Base-by-base conservation (phyloP, 2,888 invertebrate genomes). In the Achlya flavicornis region DNA sequence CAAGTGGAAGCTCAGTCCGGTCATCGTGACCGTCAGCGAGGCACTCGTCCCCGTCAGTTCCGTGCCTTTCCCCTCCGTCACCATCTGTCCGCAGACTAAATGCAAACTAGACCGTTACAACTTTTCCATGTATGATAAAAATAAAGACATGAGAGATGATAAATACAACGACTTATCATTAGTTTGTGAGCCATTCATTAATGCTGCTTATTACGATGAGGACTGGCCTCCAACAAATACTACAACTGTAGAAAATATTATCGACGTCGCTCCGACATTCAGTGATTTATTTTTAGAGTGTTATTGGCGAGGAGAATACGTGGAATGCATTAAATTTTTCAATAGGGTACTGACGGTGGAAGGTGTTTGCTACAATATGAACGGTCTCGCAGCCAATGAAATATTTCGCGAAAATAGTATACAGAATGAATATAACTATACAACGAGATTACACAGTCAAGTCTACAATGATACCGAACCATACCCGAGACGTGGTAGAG, bases 21-120 rank as follows among this genome's bases (percentile, higher is more conserved):
- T 88, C 12, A 85, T 88, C 11, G 88, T 88, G 5, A 79, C 80
- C 0, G 79, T 87, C n/a, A 82, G 71, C 59, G 88, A 85, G 43
- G 71, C 75, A 53, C 69, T 83, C 14, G 69, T 86, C 0, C 74
- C 83, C 0, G 88, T 84, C 0, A 66, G 78, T 4, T 68, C 87
- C 85, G 82, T 88, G 0, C 87, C 86, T 1, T 87, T 87, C 67
- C 87, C 87, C 19, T 79, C 87, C 4, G 75, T 87, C 0, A 84
- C 86, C 8, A 84, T 87, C 62, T 87, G 87, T 63, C 86, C 87
- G 0, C 78, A 83, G 65, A 70, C 75, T 19, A 87, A 87, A 71
- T 69, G 72, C 10, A 74, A 68, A 61, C 46, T 48, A 7, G 57
- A 64, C 0, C 16, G 46, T 0, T 86, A 79, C 10, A 74, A 68